Conservation (phyloP, 1,140 invertebrate genomes). For the Hermetia illucens region DNA sequence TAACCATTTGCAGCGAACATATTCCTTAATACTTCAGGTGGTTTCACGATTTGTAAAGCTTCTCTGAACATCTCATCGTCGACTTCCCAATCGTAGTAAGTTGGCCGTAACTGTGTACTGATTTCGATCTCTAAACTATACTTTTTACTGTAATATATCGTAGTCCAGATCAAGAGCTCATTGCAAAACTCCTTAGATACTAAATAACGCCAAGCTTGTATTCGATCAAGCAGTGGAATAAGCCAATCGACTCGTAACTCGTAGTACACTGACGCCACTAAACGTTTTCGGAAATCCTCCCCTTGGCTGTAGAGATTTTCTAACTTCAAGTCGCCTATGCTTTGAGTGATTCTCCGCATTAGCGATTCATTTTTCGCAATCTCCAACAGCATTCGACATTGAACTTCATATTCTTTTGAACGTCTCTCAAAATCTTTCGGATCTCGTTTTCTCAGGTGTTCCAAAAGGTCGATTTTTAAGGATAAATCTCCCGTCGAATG, state of each 20-base stretch:
- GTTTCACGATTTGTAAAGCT: constrained; percentile 14
- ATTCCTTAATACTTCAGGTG: constrained; percentile 17
- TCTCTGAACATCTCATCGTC: constrained; percentile 22
- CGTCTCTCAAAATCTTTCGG: constrained; percentile 16
- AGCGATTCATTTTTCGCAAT: constrained; percentile 4
- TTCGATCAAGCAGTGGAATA: not conserved
- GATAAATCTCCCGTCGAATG: constrained; percentile 20
- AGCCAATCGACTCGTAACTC: not conserved
- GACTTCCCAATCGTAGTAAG: constrained; percentile 14
- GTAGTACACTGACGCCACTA: not conserved
- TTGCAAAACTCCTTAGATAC: too few relatives aligned
- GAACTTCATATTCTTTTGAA: constrained; percentile 16
- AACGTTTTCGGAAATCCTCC: not conserved
- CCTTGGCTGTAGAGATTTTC: not conserved
- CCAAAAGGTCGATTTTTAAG: constrained; percentile 18
- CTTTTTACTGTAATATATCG: too few relatives aligned
- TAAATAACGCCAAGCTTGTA: not conserved
- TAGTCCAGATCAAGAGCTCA: too few relatives aligned
- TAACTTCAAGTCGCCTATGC: not conserved
- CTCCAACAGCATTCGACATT: constrained; percentile 21
- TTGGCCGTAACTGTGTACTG: too few relatives aligned
- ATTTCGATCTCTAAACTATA: too few relatives aligned
- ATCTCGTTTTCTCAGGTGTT: constrained; percentile 18
- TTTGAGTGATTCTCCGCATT: not conserved
- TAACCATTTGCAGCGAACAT: constrained; percentile 19